Percentiles rank a stretch among this genome's conserved stretches.
Evolutionary conservation across 2,888 invertebrate genomes (phyloP).

Genomic region (Plagiodera versicolora): DNA sequence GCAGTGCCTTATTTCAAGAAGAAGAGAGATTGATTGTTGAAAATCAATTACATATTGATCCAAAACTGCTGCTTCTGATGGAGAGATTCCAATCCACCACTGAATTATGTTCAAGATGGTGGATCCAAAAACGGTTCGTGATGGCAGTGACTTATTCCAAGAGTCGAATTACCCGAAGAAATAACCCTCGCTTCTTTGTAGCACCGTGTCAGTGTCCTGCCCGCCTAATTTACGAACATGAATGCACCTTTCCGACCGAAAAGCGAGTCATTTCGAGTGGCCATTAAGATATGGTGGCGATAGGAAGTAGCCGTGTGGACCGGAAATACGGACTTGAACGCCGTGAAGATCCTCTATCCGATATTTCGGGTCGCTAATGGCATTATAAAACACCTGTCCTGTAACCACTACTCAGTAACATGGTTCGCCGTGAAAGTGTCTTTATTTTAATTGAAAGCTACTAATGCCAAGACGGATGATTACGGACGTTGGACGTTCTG

Average conservation of each 20-base stretch:
- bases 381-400: slow-evolving; percentile 45
- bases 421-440: slow-evolving; percentile 24
- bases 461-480: slow-evolving; percentile 10
- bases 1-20: too few relatives aligned
- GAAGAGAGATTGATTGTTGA: too few relatives aligned
- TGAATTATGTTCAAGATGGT: too few relatives aligned
- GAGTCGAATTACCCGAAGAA: not conserved
- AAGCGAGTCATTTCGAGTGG: slow-evolving; percentile 42
- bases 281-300: slow-evolving; percentile 45
- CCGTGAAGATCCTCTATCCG: slow-evolving; percentile 48
- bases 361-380: slow-evolving; percentile 45
- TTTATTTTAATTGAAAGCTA: slow-evolving; percentile 18
- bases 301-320: slow-evolving; percentile 45
- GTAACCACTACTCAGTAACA: slow-evolving; percentile 28
- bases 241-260: slow-evolving; percentile 43
- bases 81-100: too few relatives aligned
- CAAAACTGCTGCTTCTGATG: too few relatives aligned
- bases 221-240: slow-evolving; percentile 36
- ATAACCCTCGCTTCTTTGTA: slow-evolving; percentile 7
- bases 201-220: slow-evolving; percentile 23
- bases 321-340: slow-evolving; percentile 46
- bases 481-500: not conserved
- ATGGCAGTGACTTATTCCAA: not conserved
- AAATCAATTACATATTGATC: too few relatives aligned
- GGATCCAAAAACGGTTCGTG: too few relatives aligned